Base-by-base conservation (phyloP, 2,888 invertebrate genomes). In the Xestia sexstrigata region DNA sequence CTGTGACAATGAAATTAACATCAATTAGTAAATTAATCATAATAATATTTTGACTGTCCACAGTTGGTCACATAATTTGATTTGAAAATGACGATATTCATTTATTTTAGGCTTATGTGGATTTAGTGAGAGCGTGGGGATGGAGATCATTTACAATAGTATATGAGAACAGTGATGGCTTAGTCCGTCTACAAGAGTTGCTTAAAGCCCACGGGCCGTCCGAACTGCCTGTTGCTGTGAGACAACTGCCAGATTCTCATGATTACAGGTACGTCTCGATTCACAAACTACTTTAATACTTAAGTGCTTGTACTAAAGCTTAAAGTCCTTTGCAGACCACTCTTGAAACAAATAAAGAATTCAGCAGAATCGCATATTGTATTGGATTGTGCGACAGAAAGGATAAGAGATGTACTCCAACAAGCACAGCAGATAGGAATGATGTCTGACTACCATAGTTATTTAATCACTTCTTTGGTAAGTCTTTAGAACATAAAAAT, bases 61-160 rank as follows among this genome's bases (percentile, higher is more conserved):
- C 13, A 23, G 9, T 49, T 63, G 9, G 20, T 45, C n/a, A 23
- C 1, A 42, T 47, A 52, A 23, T 52, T 52, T 52, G 66, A 4
- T 17, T 0, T 8, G 65, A 66, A 74, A 70, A 20, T 39, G 11
- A 69, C 11, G 58, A 13, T 74, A 26, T 26, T 62, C 15, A 71
- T 70, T 84, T 82, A 30, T 92, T 94, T 84, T 95, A 99, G 98
- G 99, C 99, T 39, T 99, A 99, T 94, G 98, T 99, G 84, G 99
- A 99, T 95, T 97, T 99, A 84, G 98, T 99, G 62, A 97, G 98
- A 92, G 98, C 98, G 3, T 98, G 99, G 98, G 98, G 98, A 80
- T 99, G 99, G 99, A 98, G 98, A 93, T 98, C 98, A n/a, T 99
- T 99, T 93, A 99, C 99, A 45, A 99, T 99, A 89, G 98, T 99